Evolutionary conservation across 2,888 invertebrate genomes (phyloP).

Genomic region (Thereva nobilitata): DNA sequence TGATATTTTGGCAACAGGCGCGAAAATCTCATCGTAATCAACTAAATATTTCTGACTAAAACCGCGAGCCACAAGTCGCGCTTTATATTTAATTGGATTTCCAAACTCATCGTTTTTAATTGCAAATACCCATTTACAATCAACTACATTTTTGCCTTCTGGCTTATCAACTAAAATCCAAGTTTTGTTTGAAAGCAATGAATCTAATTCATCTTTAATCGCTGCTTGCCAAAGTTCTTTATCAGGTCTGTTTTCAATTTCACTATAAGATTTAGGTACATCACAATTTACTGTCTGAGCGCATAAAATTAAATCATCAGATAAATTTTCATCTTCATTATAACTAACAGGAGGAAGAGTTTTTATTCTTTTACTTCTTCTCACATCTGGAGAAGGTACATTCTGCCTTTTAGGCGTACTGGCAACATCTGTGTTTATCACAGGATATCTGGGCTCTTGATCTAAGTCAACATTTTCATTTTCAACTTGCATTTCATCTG

Average conservation of each 20-base stretch:
- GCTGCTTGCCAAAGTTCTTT: slow-evolving; percentile 39
- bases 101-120: slow-evolving; percentile 4
- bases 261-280: slow-evolving; percentile 25
- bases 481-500: too few relatives aligned
- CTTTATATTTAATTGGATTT: not conserved
- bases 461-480: too few relatives aligned
- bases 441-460: too few relatives aligned
- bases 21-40: slow-evolving; percentile 36
- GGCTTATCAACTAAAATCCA: slow-evolving; percentile 40
- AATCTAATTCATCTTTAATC: slow-evolving; percentile 40
- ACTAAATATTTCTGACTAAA: not conserved
- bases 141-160: not conserved
- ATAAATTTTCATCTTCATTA: slow-evolving; percentile 20
- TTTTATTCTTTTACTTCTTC: slow-evolving; percentile 31
- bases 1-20: too few relatives aligned
- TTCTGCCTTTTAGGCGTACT: too few relatives aligned
- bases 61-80: not conserved
- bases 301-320: slow-evolving; percentile 7
- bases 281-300: slow-evolving; percentile 12
- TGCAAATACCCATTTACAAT: too few relatives aligned
- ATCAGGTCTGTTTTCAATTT: slow-evolving; percentile 31
- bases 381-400: not conserved
- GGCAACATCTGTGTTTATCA: too few relatives aligned
- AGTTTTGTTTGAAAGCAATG: slow-evolving; percentile 36
- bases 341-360: slow-evolving; percentile 12